These are phyloP conservation scores for Diachasma alloeum DNA, from an alignment of 1,140 invertebrate species.

Conservation along the genomic window DNA sequence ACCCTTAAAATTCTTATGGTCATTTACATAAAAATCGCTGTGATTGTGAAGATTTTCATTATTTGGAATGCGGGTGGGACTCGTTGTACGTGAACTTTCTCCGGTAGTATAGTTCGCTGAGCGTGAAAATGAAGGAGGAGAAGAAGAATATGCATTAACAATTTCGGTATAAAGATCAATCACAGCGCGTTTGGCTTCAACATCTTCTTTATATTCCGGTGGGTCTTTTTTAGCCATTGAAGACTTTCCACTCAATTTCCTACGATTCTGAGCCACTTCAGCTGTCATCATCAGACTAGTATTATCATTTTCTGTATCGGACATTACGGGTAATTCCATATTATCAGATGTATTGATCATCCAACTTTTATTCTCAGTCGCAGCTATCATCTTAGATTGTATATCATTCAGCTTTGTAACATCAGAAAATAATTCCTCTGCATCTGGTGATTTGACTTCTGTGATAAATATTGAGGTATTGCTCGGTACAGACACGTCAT, in stretches of 20 bases:
- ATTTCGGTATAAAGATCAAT: slow-evolving; percentile 84
- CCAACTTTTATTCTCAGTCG: slow-evolving; percentile 58
- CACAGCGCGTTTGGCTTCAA: slow-evolving; percentile 69
- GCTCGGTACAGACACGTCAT: slow-evolving; percentile 48
- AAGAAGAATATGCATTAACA: slow-evolving; percentile 71
- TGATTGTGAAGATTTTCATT: neutral
- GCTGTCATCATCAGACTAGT: slow-evolving; percentile 49
- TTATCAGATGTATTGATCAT: slow-evolving; percentile 38
- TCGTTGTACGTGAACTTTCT: neutral
- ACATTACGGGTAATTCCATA: slow-evolving; percentile 32
- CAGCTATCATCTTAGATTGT: slow-evolving; percentile 33
- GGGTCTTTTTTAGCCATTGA: slow-evolving; percentile 43
- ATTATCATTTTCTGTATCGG: slow-evolving; percentile 50
- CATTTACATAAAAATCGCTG: no score
- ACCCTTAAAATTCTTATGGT: neutral
- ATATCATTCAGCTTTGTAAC: slow-evolving; percentile 22
- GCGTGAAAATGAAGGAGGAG: slow-evolving; percentile 35
- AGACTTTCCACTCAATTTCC: slow-evolving; percentile 47
- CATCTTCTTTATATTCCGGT: slow-evolving; percentile 68
- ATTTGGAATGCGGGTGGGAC: neutral
- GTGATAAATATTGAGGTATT: slow-evolving; percentile 45
- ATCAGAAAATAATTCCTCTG: slow-evolving; percentile 45
- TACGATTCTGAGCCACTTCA: slow-evolving; percentile 59
- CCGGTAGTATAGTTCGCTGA: slow-evolving; percentile 17
- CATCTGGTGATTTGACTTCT: neutral